Base-by-base conservation (phyloP, 2,113 vertebrate genomes). In the Brienomyrus longianalis region DNA sequence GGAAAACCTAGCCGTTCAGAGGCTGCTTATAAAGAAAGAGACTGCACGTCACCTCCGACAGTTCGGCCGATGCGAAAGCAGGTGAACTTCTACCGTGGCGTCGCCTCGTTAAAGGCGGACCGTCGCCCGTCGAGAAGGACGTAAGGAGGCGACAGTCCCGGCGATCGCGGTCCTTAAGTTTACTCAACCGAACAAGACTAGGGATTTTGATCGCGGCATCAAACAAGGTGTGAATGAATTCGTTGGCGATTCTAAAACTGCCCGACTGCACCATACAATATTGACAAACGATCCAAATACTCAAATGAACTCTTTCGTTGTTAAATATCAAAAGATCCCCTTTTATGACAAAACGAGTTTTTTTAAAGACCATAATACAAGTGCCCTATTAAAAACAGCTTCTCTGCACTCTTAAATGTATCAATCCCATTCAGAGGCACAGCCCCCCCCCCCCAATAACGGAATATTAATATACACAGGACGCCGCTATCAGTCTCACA, bases 1-100 rank as follows among this genome's bases (percentile, higher is more conserved):
- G 56, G 3, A 3, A n/a, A 9, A 9, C 21, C 21, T 90, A 84
- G 88, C 62, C 10, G n/a, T 27, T 66, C n/a, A 10, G 62, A 4
- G 9, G n/a, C 66, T 48, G 88, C 74, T 90, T 92, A 91, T 91
- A 74, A 87, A 89, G 77, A 83, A 91, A 90, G 48, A 0, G 45
- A 87, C 88, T 51, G 54, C 39, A 21, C 45, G 48, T 85, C 23
- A 5, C 6, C 27, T 9, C 27, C 2, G 70, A 19, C 70, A 39
- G 70, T 6, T 5, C 70, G 31, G 10, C 5, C 70, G 13, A 39
- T 0, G 70, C 15, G 39, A 17, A 23, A 15, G 31, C 31, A 39
- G 13, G 70, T 39, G 13, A 77, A 5, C 70, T 13, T 31, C 4
- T 17, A 17, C 70, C 1, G 15, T 5, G 15, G 13, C 31, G 27